phyloP scores from a whole-genome alignment of 2,888 invertebrate genomes.

The Ceriagrion tenellum region DNA sequence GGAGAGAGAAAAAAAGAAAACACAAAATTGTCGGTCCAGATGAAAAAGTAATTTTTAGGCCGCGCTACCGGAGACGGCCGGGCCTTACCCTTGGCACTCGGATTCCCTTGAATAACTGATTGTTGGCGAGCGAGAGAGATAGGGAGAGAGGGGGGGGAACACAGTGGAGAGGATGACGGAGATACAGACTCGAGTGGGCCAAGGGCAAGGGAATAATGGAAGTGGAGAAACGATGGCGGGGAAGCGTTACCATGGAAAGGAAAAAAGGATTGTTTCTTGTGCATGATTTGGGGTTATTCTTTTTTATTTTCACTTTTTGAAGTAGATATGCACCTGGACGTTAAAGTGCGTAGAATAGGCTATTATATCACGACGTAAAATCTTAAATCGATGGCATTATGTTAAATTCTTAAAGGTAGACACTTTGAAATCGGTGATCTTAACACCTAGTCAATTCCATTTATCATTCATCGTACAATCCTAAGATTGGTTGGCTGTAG shows the following conservation, averaged over 20 bases:
- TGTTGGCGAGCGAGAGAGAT: not conserved
- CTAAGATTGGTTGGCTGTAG: too few species aligned
- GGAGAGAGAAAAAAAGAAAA: too few species aligned
- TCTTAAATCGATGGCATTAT: too few species aligned
- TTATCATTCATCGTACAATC: too few species aligned
- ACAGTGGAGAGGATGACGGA: not conserved
- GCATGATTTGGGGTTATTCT: not conserved
- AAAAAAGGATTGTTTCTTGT: not conserved
- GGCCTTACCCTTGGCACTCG: not conserved
- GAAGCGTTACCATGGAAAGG: not conserved
- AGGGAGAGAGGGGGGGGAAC: not conserved
- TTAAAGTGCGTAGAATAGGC: not conserved
- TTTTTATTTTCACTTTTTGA: too few species aligned
- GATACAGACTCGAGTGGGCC: not conserved
- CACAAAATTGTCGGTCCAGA: not conserved
- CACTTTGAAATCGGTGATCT: too few species aligned
- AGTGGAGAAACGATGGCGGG: not conserved
- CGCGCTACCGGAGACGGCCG: not conserved
- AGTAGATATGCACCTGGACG: not conserved
- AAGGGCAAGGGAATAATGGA: not conserved
- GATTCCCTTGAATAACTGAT: slow-evolving; percentile 15
- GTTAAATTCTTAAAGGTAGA: too few species aligned
- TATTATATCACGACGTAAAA: too few species aligned
- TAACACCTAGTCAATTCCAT: too few species aligned
- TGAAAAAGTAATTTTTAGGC: slow-evolving; percentile 10